Base-by-base conservation (phyloP, 2,797 vertebrate species). In the Amphiprion clarkii region DNA sequence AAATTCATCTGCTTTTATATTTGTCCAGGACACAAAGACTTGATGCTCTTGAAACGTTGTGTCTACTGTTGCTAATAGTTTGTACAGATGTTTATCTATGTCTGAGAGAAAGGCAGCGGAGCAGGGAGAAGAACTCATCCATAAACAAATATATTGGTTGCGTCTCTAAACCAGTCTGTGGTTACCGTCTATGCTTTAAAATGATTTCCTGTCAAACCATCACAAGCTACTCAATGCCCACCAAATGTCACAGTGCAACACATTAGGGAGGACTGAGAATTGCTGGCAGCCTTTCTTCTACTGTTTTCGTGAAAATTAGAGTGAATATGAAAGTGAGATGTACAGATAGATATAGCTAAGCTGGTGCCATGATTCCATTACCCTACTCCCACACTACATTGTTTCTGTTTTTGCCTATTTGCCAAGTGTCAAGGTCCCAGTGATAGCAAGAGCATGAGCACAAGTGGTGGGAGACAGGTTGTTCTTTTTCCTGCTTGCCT, bases 371-470 rank as follows among this genome's bases (percentile, higher is more conserved):
- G 76, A 88, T 78, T 79, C 74, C 73, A 85, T 87, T 76, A 83
- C 78, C 51, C 66, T 70, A 48, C 78, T 81, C 76, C 79, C 63
- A 79, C 76, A 67, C 64, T 53, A 78, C 56, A 83, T 56, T 56
- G 66, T 86, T 85, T 81, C 60, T 81, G 76, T 83, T 80, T 82
- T 74, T 80, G 81, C 87, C 65, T 69, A 74, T 86, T 75, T 84
- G 86, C 89, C 82, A 79, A 78, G 80, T 87, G 82, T 87, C 85
- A 82, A 85, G 79, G 76, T 89, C 84, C 80, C 83, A 64, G 83
- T 79, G 77, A 85, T 81, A 71, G 74, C 42, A 5, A 81, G 67
- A 82, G 76, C 76, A 80, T 59, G 63, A 87, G 76, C 79, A 87
- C 79, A 86, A 85, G 85, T 59, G 5, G 74, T 65, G 80, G 59